Conservation (phyloP, 2,888 invertebrate genomes). For the Periphyllus acericola region DNA sequence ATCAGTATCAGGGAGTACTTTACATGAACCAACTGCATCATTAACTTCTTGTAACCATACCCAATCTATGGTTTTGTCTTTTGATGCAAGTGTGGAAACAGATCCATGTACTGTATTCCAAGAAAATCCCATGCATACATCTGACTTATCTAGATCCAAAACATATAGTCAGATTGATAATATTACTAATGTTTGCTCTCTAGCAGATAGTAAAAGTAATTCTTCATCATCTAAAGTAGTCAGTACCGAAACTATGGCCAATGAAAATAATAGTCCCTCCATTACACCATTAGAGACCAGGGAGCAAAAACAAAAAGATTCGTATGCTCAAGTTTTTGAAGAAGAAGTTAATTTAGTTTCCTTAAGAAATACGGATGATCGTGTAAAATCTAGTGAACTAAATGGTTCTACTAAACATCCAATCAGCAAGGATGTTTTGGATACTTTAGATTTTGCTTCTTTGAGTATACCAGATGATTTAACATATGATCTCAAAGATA, state of each 20-base stretch:
- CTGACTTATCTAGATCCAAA: slow-evolving; percentile 42
- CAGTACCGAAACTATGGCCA: neutral
- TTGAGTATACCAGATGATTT: slow-evolving; percentile 51
- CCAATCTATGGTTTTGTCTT: slow-evolving; percentile 23
- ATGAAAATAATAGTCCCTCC: slow-evolving; percentile 11
- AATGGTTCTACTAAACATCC: neutral
- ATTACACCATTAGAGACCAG: slow-evolving; percentile 5
- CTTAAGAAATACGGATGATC: neutral
- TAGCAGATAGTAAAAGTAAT: slow-evolving; percentile 1
- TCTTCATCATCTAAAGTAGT: neutral
- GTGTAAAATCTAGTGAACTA: neutral
- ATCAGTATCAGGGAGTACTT: slow-evolving; percentile 49
- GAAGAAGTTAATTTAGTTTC: slow-evolving; percentile 2
- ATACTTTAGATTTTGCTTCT: slow-evolving; percentile 41
- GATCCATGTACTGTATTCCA: slow-evolving; percentile 44
- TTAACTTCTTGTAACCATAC: slow-evolving; percentile 37
- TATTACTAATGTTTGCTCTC: slow-evolving; percentile 22
- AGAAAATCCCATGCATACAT: slow-evolving; percentile 38
- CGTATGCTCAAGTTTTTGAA: neutral
- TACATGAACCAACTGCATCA: slow-evolving; percentile 48
- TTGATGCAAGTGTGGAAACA: slow-evolving; percentile 42
- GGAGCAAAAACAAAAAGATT: slow-evolving; percentile 15
- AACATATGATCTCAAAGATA: slow-evolving; percentile 15
- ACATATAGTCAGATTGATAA: slow-evolving; percentile 37
- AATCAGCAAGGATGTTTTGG: slow-evolving; percentile 18